These are phyloP conservation scores for Apus apus DNA, from an alignment of 2,113 vertebrate species.

Conservation along the genomic window DNA sequence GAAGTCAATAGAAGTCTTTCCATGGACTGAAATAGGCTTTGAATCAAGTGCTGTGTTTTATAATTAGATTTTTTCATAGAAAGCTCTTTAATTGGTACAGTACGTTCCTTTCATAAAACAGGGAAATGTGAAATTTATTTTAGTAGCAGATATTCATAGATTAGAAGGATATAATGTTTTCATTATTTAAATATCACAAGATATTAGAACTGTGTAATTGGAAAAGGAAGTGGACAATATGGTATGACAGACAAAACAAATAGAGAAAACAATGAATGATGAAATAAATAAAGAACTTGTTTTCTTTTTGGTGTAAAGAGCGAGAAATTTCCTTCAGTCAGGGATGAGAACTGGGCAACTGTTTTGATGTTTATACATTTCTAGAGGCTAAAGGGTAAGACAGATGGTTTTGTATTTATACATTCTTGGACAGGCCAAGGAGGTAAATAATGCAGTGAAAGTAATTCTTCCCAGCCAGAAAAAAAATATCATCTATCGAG, in stretches of 20 bases:
- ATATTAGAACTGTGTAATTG: not conserved
- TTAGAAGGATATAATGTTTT: not conserved
- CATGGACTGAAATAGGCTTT: conserved; percentile 24
- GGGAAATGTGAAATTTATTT: conserved; percentile 18
- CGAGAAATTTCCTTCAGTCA: not conserved
- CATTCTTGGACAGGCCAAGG: not conserved
- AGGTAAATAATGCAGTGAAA: not conserved
- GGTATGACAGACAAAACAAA: not conserved
- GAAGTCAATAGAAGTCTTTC: conserved; percentile 20
- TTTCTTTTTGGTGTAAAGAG: not conserved
- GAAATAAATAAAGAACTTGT: not conserved
- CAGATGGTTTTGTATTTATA: not conserved
- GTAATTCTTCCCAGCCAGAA: not conserved
- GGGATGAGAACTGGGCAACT: not conserved
- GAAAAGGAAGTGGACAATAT: not conserved
- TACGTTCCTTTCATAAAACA: not conserved
- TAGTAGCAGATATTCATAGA: not conserved
- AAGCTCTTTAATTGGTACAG: conserved; percentile 41
- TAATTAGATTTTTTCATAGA: conserved; percentile 54
- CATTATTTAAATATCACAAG: not conserved
- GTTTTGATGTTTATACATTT: not conserved
- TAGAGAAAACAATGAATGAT: not conserved
- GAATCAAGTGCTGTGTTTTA: conserved; percentile 49
- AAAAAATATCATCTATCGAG: not conserved
- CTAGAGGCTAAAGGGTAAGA: not conserved